Conservation (phyloP, 2,113 vertebrate species). For the Melospiza georgiana region DNA sequence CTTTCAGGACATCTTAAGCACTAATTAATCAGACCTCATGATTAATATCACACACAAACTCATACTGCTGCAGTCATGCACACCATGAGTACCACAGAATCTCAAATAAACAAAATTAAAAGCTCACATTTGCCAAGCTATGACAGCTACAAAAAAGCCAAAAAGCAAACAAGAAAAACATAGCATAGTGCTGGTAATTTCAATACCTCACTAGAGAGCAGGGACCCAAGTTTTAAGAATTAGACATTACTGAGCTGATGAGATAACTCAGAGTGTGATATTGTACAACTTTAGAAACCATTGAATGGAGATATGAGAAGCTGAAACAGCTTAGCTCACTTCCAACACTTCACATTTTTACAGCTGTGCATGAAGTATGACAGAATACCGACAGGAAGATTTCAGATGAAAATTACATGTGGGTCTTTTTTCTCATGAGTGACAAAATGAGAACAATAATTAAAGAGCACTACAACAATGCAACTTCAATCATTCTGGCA, state of each 20-base stretch:
- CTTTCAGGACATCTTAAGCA: background rate
- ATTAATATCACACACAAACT: background rate
- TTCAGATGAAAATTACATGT: background rate
- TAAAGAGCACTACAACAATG: background rate
- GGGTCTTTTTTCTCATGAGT: background rate
- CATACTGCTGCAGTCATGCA: background rate
- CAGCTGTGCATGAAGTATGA: background rate
- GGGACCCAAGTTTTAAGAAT: background rate
- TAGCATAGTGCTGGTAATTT: background rate
- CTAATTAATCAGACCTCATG: rapidly evolving
- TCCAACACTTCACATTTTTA: background rate
- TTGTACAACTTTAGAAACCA: background rate
- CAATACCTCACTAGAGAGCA: background rate
- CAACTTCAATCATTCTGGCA: background rate
- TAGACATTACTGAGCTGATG: background rate
- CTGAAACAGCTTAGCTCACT: background rate
- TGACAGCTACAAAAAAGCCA: background rate
- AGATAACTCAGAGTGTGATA: background rate
- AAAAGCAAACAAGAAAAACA: background rate
- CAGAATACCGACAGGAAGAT: background rate
- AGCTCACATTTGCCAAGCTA: background rate
- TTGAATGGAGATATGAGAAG: rapidly evolving
- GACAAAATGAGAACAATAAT: background rate
- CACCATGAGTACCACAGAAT: background rate
- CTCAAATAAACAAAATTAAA: background rate